Evolutionary conservation across 2,113 vertebrate species (phyloP).

Genomic region (Haemorhous mexicanus): DNA sequence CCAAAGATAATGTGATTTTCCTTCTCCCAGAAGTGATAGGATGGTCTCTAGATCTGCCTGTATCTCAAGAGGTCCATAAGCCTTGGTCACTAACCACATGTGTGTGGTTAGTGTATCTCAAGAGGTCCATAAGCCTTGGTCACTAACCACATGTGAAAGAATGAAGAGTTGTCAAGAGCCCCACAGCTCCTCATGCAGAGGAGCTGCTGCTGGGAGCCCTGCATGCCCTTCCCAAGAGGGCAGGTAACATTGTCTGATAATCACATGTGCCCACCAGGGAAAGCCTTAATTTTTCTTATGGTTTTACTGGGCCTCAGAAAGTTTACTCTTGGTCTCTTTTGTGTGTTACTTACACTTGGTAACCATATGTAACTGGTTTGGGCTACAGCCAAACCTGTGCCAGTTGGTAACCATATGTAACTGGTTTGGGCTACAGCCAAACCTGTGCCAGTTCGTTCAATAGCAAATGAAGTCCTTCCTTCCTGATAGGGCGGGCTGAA

Average conservation of each 20-base stretch:
- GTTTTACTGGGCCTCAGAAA: neutral
- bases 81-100: neutral
- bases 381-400: neutral
- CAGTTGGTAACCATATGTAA: neutral
- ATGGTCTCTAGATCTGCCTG: neutral
- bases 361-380: neutral
- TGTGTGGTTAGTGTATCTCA: neutral
- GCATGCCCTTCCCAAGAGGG: neutral
- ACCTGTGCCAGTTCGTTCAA: neutral
- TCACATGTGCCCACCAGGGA: neutral
- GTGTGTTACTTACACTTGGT: neutral
- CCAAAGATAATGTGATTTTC: neutral
- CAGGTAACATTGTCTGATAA: neutral
- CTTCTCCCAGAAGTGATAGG: neutral
- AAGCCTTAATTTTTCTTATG: neutral
- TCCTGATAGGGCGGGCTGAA: neutral
- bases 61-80: neutral
- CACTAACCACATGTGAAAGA: neutral
- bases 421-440: neutral
- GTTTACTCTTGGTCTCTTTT: neutral
- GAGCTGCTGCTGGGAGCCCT: neutral
- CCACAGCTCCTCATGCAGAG: accelerated
- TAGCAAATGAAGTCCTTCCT: neutral
- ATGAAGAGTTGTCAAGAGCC: neutral
- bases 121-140: neutral